phyloP scores from a whole-genome alignment of 2,888 invertebrate species.

The Tinea pellionella region DNA sequence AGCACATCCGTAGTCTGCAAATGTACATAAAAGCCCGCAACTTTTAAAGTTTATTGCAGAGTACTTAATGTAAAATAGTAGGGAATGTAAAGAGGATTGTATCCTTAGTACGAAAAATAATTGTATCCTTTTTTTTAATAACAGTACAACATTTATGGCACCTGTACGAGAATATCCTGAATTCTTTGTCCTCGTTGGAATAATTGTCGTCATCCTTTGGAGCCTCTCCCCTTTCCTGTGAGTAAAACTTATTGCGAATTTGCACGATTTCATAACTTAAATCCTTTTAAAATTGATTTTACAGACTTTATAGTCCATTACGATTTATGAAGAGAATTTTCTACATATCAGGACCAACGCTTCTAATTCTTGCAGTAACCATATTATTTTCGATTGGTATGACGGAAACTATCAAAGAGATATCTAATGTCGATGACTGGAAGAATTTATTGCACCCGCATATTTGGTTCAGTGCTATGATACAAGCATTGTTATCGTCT shows the following conservation, averaged over 20 bases:
- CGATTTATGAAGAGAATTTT: conserved; percentile 48
- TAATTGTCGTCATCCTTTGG: conserved; percentile 45
- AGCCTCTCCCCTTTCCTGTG: conserved; percentile 47
- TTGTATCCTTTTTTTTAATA: conserved; percentile 20
- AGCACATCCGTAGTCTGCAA: too few species aligned
- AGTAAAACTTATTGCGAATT: conserved; percentile 24
- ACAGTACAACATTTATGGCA: conserved; percentile 42
- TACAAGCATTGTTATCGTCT: conserved; percentile 41
- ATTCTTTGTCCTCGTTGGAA: conserved; percentile 38
- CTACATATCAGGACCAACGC: conserved; percentile 33
- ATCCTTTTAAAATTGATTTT: conserved; percentile 12
- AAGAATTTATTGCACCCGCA: conserved; percentile 29
- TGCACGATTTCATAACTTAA: not conserved
- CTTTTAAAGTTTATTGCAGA: not conserved
- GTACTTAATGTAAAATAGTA: not conserved
- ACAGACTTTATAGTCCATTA: conserved; percentile 46
- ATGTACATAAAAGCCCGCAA: not conserved
- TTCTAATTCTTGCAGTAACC: conserved; percentile 28
- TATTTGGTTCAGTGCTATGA: conserved; percentile 42
- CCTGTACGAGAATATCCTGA: conserved; percentile 38
- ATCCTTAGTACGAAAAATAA: not conserved
- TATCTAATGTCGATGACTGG: conserved; percentile 31
- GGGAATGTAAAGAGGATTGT: not conserved
- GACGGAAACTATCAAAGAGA: conserved; percentile 21
- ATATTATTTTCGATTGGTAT: conserved; percentile 29